phyloP scores from a whole-genome alignment of 2,113 vertebrate species.

The Lepus europaeus region DNA sequence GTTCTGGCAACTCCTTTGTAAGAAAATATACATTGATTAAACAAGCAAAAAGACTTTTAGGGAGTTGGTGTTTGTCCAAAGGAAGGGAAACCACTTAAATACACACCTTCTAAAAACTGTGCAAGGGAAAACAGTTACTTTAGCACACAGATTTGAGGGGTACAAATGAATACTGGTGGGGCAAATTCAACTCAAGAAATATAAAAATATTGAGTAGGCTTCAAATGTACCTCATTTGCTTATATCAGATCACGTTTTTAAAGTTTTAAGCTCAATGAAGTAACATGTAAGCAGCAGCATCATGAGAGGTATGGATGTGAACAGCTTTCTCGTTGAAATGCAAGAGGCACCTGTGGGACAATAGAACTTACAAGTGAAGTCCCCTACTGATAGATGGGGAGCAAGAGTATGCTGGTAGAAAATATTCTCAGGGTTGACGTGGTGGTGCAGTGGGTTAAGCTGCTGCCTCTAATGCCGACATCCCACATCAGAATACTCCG shows the following conservation, averaged over 20 bases:
- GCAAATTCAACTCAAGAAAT: constrained; percentile 32
- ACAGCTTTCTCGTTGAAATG: constrained; percentile 20
- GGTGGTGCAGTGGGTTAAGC: too few species aligned
- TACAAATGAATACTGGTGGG: constrained; percentile 1
- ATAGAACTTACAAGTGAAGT: not conserved
- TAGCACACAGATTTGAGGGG: constrained; percentile 7
- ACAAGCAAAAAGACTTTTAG: not conserved
- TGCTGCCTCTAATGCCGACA: too few species aligned
- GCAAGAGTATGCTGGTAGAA: not conserved
- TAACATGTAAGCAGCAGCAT: not conserved
- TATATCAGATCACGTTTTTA: not conserved
- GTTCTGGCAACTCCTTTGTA: constrained; percentile 15
- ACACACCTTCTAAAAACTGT: not conserved
- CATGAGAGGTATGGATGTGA: not conserved
- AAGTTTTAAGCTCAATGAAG: not conserved
- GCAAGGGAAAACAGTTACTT: constrained; percentile 8
- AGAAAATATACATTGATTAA: not conserved
- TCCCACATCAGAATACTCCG: too few species aligned
- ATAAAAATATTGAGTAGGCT: constrained; percentile 13
- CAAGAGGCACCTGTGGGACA: not conserved
- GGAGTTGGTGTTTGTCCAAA: not conserved
- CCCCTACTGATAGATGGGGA: not conserved
- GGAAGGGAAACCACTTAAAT: not conserved
- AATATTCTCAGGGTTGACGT: not conserved
- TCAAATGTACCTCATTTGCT: not conserved